Evolutionary conservation across 2,888 invertebrate genomes (phyloP), one percentile per base, ranked within the genome.

Genomic region (Drosophila prolongata): DNA sequence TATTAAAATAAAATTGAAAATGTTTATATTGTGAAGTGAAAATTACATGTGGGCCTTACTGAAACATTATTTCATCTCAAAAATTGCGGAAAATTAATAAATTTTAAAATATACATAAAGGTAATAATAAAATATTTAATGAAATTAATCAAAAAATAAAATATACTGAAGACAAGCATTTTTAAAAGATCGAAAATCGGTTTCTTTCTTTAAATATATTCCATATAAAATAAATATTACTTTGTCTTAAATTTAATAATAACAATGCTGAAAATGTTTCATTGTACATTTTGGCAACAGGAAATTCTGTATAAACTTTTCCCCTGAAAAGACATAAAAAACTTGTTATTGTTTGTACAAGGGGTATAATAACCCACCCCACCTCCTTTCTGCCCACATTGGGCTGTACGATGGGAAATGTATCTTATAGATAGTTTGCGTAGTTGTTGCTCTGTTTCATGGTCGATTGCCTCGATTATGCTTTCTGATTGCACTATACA

Each of bases 401-500:
- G n/a, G 16, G 27, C 24, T 24, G 47, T 14, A 14, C 38, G 10
- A 47, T 40, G 62, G 49, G 35, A 53, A 67, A 70, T 73, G 50
- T 65, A 65, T 73, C 70, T 55, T 30, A 27, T 52, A 71, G 59
- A 70, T 70, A 60, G 56, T 44, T 68, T 67, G 50, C 67, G 66
- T 66, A 40, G 52, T 52, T 66, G 54, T 54, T 53, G 53, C 42
- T 49, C 54, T 6, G 66, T 38, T 85, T 85, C 78, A 81, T 79
- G 86, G 80, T 77, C 86, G 80, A 81, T 81, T 82, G 81, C 59
- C 71, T 75, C 80, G 82, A 77, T 82, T 81, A 85, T 81, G 80
- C 62, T 74, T 80, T 78, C 57, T 65, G 78, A 78, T 83, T 82
- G 78, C 79, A 82, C 37, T 66, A 75, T 50, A 66, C 57, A 65